phyloP scores from a whole-genome alignment of 2,888 invertebrate genomes.

The Podotricha telesiphe region DNA sequence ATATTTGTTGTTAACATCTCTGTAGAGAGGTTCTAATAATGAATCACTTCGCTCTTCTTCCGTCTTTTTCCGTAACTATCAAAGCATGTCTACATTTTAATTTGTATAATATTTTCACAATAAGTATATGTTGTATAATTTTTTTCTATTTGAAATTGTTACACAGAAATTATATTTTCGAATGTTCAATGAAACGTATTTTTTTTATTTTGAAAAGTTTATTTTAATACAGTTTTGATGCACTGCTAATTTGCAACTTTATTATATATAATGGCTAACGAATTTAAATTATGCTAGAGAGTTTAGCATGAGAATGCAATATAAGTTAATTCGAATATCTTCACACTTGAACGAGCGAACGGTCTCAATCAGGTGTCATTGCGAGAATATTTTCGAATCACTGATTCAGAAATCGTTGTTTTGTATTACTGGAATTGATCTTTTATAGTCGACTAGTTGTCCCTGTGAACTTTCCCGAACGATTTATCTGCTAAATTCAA shows the following conservation, averaged over 20 bases:
- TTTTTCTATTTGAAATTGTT: no score
- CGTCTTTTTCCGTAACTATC: neutral
- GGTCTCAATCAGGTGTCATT: conserved; percentile 65
- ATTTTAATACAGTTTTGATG: no score
- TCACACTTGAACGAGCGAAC: conserved; percentile 64
- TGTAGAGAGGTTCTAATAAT: no score
- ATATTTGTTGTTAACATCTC: no score
- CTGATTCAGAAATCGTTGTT: conserved; percentile 75
- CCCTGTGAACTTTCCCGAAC: neutral
- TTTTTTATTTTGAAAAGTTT: no score
- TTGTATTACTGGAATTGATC: conserved; percentile 46
- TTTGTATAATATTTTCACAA: no score
- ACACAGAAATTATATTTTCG: no score
- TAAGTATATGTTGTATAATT: no score
- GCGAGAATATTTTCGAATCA: conserved; percentile 67
- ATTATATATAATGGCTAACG: neutral
- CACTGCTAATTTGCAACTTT: neutral
- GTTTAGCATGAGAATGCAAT: conserved; percentile 19
- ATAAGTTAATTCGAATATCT: conserved; percentile 48
- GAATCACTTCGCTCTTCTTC: neutral
- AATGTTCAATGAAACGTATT: no score
- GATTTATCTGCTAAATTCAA: no score
- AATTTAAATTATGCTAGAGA: conserved; percentile 2
- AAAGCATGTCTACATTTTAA: no score
- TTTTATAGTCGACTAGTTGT: conserved; percentile 18